Evolutionary conservation across 2,113 vertebrate genomes (phyloP).

Genomic region (Dolichotis patagonum): DNA sequence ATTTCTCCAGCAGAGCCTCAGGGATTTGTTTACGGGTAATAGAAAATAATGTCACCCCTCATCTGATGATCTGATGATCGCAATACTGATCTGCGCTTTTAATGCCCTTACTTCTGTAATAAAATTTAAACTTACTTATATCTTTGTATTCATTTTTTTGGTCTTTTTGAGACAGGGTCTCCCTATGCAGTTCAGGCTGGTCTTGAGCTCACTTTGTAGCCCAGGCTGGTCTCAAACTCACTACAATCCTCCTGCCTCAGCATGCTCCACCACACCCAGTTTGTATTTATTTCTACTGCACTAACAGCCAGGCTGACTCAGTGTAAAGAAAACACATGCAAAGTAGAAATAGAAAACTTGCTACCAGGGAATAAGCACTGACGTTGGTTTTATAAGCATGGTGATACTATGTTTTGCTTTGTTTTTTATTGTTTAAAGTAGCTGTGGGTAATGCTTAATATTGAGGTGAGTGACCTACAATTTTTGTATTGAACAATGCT

Average conservation of each 20-base stretch:
- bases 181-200: too few species aligned
- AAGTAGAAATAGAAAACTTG: not conserved
- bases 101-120: not conserved
- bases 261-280: too few species aligned
- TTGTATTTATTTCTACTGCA: not conserved
- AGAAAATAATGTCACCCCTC: constrained; percentile 17
- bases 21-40: not conserved
- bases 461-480: not conserved
- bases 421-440: not conserved
- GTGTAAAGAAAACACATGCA: not conserved
- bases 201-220: too few species aligned
- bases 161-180: too few species aligned
- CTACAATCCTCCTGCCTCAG: too few species aligned
- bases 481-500: not conserved
- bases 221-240: too few species aligned
- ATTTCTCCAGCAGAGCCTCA: not conserved
- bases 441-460: not conserved
- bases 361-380: not conserved
- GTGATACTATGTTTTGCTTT: not conserved
- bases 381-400: not conserved
- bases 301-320: not conserved
- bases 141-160: not conserved
- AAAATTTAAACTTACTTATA: not conserved
- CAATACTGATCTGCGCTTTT: not conserved
- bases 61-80: not conserved